Evolutionary conservation across 2,888 invertebrate genomes (phyloP).

Genomic region (Brachylomia viminalis): DNA sequence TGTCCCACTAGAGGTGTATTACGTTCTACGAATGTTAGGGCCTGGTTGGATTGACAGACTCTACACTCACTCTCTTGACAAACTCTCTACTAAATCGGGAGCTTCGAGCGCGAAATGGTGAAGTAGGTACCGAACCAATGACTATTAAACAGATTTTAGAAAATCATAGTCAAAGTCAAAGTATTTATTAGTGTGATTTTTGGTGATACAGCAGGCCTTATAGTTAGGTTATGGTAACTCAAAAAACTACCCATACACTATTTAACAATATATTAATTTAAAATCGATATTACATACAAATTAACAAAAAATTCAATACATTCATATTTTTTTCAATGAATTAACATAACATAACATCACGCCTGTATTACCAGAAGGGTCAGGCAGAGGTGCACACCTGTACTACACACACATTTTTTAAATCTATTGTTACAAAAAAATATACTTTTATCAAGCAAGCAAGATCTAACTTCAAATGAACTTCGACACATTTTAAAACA

Average conservation of each 20-base stretch:
- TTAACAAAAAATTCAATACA: too few relatives aligned
- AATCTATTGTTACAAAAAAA: background rate
- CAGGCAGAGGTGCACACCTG: background rate
- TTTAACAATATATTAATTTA: too few relatives aligned
- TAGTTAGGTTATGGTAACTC: too few relatives aligned
- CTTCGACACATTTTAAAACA: background rate
- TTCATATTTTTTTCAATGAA: background rate
- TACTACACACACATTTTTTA: background rate
- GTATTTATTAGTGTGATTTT: too few relatives aligned
- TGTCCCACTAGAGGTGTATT: slow-evolving; percentile 34
- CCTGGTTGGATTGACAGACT: slow-evolving; percentile 10
- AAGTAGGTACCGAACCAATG: too few relatives aligned
- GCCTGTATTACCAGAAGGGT: background rate
- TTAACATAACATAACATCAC: background rate
- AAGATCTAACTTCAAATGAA: background rate
- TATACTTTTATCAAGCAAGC: background rate
- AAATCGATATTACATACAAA: too few relatives aligned
- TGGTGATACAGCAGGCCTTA: too few relatives aligned
- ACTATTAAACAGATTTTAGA: background rate
- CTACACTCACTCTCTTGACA: too few relatives aligned
- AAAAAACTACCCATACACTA: too few relatives aligned
- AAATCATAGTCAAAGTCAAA: background rate
- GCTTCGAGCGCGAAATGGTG: background rate
- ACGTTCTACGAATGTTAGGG: slow-evolving; percentile 31
- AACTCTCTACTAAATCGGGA: background rate